Conservation (phyloP, 2,888 invertebrate genomes). For the Lottia gigantea region DNA sequence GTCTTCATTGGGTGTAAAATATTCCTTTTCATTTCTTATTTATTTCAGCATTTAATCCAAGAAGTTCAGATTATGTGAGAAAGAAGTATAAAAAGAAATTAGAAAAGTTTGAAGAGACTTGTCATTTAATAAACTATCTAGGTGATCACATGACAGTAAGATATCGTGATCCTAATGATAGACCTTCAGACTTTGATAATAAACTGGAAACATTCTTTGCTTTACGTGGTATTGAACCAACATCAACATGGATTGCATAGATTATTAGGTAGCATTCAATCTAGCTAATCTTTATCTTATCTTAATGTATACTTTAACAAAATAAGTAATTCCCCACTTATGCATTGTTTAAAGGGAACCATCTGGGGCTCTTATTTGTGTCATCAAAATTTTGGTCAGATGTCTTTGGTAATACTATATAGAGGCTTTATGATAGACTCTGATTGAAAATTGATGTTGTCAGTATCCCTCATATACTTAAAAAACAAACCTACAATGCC, state of each 20-base stretch:
- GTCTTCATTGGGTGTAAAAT: too few species aligned
- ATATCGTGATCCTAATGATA: constrained; percentile 62
- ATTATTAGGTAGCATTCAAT: neutral
- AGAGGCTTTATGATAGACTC: too few species aligned
- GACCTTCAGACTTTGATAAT: constrained; percentile 65
- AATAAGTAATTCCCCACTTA: too few species aligned
- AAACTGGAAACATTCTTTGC: constrained; percentile 66
- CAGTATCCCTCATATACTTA: too few species aligned
- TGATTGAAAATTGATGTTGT: too few species aligned
- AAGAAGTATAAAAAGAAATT: constrained; percentile 67
- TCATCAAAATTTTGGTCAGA: too few species aligned
- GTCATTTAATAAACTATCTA: constrained; percentile 66
- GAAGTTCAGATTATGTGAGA: constrained; percentile 66
- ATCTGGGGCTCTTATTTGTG: too few species aligned
- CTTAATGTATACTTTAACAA: too few species aligned
- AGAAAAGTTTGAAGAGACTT: constrained; percentile 66
- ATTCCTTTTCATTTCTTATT: neutral
- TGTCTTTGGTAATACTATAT: too few species aligned
- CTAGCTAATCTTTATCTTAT: too few species aligned
- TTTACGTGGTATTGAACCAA: constrained; percentile 55
- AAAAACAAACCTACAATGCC: too few species aligned
- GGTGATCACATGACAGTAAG: constrained; percentile 66
- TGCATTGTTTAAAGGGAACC: too few species aligned
- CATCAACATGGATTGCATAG: constrained; percentile 58
- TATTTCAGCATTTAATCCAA: constrained; percentile 67